A percentile compares a stretch with the other conserved stretches of the same genome.
phyloP scores from a whole-genome alignment of 1,140 invertebrate species.

The Bombus picipes region DNA sequence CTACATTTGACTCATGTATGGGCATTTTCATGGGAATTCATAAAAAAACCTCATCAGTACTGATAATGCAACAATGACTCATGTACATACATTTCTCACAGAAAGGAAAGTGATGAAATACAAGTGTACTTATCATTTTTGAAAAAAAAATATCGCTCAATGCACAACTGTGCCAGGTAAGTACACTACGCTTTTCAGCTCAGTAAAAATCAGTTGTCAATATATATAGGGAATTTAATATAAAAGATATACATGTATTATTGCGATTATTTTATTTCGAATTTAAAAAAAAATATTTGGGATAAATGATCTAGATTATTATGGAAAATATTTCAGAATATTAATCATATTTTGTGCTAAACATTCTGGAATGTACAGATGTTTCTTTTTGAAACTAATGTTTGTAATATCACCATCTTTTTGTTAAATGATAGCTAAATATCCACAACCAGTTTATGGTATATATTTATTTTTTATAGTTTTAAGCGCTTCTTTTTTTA shows the following conservation, averaged over 20 bases:
- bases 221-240: constrained; percentile 29
- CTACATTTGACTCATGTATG: constrained; percentile 31
- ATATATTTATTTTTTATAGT: constrained; percentile 45
- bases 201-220: constrained; percentile 7
- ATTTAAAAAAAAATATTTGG: not conserved
- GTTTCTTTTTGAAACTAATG: constrained; percentile 23
- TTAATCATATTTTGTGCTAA: constrained; percentile 22
- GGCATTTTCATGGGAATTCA: constrained; percentile 34
- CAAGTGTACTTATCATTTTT: constrained; percentile 38
- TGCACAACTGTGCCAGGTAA: constrained; percentile 55
- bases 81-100: constrained; percentile 34
- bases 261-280: constrained; percentile 16
- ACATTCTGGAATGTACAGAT: constrained; percentile 35
- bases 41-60: constrained; percentile 5
- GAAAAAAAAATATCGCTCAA: constrained; percentile 20
- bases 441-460: not conserved
- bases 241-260: constrained; percentile 21
- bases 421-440: not conserved
- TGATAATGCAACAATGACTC: constrained; percentile 26
- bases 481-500: constrained; percentile 17
- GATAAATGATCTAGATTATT: constrained; percentile 8
- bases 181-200: constrained; percentile 35
- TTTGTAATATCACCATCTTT: constrained; percentile 14
- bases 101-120: constrained; percentile 1
- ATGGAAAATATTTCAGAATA: constrained; percentile 12